Evolutionary conservation across 1,140 invertebrate genomes (phyloP).

Genomic region (Papilio helenus): DNA sequence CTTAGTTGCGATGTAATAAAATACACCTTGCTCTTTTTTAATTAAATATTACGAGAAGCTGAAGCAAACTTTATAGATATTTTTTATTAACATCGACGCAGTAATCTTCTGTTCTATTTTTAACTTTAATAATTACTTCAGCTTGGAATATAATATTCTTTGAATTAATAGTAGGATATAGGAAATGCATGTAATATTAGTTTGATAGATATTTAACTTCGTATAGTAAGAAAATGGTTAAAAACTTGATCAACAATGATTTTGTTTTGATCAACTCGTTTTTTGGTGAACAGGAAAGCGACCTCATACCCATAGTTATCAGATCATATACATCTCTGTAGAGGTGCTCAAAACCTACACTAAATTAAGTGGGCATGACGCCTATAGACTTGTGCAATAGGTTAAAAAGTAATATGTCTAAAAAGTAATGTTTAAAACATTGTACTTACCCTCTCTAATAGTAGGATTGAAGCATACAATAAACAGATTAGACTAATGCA

Average conservation of each 20-base stretch:
- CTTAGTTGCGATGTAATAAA: conserved; percentile 9
- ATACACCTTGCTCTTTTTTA: conserved; percentile 19
- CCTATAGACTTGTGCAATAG: too few species aligned
- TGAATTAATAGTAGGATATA: not conserved
- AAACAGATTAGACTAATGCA: not conserved
- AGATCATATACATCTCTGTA: too few species aligned
- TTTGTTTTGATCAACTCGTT: too few species aligned
- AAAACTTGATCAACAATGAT: too few species aligned
- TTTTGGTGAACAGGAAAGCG: too few species aligned
- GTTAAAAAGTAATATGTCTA: too few species aligned
- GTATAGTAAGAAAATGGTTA: too few species aligned
- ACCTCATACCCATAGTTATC: too few species aligned
- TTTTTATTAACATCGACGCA: conserved; percentile 10
- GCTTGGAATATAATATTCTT: not conserved
- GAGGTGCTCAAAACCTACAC: too few species aligned
- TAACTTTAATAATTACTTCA: not conserved
- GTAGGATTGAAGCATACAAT: not conserved
- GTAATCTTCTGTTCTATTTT: not conserved
- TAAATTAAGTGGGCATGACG: too few species aligned
- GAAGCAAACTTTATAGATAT: conserved; percentile 1
- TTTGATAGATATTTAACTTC: too few species aligned
- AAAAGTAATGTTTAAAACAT: too few species aligned
- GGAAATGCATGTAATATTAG: not conserved
- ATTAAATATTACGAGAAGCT: conserved; percentile 17
- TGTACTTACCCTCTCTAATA: not conserved